Percentiles rank a stretch among this genome's conserved stretches.
Conservation (phyloP, 2,113 vertebrate genomes). For the Clarias batrachus region DNA sequence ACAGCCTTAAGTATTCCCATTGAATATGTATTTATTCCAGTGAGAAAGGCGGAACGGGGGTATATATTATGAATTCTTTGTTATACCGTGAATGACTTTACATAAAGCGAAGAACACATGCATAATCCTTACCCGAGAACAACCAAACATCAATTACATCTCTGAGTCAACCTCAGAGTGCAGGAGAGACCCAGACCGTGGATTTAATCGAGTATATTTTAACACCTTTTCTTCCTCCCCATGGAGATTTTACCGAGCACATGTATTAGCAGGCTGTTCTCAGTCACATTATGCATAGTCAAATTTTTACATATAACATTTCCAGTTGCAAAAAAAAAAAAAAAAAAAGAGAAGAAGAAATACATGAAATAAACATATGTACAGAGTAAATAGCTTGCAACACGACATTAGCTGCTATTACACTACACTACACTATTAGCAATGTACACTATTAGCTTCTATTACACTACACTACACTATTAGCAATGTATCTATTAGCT, state of each 20-base stretch:
- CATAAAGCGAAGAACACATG: conserved; percentile 3
- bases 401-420: too few species aligned
- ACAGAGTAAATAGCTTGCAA: neutral
- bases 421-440: too few species aligned
- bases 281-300: neutral
- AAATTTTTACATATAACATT: neutral
- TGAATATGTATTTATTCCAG: conserved; percentile 29
- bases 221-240: neutral
- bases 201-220: conserved; percentile 21
- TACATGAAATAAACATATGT: too few species aligned
- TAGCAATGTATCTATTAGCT: neutral
- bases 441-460: neutral
- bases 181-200: conserved; percentile 16
- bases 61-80: neutral
- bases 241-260: neutral
- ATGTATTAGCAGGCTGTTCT: neutral
- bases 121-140: neutral
- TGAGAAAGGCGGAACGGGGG: neutral
- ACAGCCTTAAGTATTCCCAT: neutral
- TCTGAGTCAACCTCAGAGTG: conserved; percentile 31
- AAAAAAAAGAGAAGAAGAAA: neutral
- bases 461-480: too few species aligned
- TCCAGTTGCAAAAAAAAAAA: neutral
- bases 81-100: neutral
- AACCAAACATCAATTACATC: conserved; percentile 8